Conservation (phyloP, 1,140 invertebrate genomes). For the Helicoverpa armigera region DNA sequence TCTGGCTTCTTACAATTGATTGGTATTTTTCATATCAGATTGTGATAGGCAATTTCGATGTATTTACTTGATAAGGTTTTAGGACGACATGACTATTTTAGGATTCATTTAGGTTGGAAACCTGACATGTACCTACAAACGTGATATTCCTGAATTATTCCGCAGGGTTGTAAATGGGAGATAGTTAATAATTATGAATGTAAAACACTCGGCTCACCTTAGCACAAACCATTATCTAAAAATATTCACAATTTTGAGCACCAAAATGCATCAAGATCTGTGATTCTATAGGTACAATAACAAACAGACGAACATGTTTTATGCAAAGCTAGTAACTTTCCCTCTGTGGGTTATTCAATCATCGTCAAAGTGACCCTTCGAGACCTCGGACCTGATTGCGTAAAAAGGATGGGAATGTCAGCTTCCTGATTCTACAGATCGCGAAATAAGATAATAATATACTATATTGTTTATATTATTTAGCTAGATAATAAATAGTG, state of each 20-base stretch:
- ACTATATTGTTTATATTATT: background rate
- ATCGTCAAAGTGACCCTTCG: constrained; percentile 28
- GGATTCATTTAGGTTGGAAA: too few relatives aligned
- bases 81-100: too few relatives aligned
- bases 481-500: background rate
- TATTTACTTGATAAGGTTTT: background rate
- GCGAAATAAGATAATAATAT: background rate
- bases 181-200: too few relatives aligned
- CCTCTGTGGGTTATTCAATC: constrained; percentile 30
- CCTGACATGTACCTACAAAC: too few relatives aligned
- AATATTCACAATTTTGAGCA: too few relatives aligned
- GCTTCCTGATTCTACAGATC: background rate
- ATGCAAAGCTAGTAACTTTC: constrained; percentile 30
- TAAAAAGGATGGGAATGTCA: constrained; percentile 17
- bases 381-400: constrained; percentile 18
- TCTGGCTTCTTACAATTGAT: constrained; percentile 26
- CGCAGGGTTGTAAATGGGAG: too few relatives aligned
- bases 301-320: background rate
- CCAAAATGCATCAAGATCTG: background rate
- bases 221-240: too few relatives aligned
- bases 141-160: too few relatives aligned
- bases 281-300: constrained; percentile 14
- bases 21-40: background rate
- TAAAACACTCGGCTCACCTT: too few relatives aligned
- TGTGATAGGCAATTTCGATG: background rate